Conservation (phyloP, 2,113 vertebrate genomes). For the Parus major region DNA sequence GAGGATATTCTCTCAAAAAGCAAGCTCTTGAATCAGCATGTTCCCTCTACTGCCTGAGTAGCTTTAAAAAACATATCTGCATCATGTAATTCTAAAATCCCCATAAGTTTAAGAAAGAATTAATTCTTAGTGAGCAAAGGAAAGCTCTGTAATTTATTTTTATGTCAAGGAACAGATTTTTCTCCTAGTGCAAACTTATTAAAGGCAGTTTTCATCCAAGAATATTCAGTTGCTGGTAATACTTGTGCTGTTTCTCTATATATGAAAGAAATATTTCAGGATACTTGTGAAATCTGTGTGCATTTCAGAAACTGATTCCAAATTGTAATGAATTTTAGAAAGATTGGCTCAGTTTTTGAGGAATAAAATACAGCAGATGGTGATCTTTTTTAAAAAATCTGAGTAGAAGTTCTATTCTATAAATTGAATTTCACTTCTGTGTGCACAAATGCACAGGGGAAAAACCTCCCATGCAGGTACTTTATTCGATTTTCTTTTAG, state of each 20-base stretch:
- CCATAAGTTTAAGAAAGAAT: not conserved
- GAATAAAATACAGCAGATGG: not conserved
- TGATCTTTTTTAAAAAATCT: not conserved
- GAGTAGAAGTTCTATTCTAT: not conserved
- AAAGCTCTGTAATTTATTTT: constrained; percentile 2
- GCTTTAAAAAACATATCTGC: not conserved
- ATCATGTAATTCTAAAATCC: not conserved
- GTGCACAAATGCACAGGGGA: not conserved
- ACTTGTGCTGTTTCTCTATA: not conserved
- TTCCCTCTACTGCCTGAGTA: not conserved
- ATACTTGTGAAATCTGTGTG: not conserved
- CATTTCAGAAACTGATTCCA: not conserved
- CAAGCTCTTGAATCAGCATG: not conserved
- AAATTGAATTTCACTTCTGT: not conserved
- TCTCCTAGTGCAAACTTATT: not conserved
- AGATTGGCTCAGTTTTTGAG: not conserved
- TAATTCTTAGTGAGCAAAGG: not conserved
- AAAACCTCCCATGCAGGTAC: not conserved
- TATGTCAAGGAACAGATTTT: not conserved
- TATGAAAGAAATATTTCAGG: not conserved
- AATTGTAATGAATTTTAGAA: not conserved
- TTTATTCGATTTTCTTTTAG: not conserved
- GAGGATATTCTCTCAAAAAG: not conserved
- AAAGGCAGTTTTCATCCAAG: not conserved
- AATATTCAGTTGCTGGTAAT: not conserved